Conservation (phyloP, 2,797 vertebrate species). For the Neomorphus geoffroyi region DNA sequence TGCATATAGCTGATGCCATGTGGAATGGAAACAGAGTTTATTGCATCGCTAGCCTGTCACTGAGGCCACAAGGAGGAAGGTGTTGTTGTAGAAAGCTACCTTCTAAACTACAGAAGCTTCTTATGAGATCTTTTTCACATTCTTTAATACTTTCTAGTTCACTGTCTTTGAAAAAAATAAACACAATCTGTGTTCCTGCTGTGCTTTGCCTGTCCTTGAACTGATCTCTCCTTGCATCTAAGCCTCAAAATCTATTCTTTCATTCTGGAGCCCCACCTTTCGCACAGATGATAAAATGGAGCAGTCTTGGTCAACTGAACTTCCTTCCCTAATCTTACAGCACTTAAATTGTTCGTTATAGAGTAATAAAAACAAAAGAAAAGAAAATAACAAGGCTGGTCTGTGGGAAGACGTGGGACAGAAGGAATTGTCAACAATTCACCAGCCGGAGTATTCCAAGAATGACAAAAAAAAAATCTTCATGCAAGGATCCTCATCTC, state of each 20-base stretch:
- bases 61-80: background rate
- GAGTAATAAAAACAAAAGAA: background rate
- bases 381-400: background rate
- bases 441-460: background rate
- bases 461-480: background rate
- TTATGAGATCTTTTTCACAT: background rate
- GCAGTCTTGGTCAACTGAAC: background rate
- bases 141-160: background rate
- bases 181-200: background rate
- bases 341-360: background rate
- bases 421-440: background rate
- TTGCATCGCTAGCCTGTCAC: background rate
- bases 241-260: background rate
- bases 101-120: background rate
- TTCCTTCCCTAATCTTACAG: background rate
- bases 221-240: background rate
- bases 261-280: background rate
- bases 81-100: background rate
- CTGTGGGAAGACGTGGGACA: background rate
- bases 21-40: background rate
- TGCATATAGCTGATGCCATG: background rate
- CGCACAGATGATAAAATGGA: background rate
- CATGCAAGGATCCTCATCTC: background rate
- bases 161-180: background rate
- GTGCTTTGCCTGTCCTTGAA: background rate